Evolutionary conservation across 2,888 invertebrate species (phyloP).

Genomic region (Gymnosoma rotundatum): DNA sequence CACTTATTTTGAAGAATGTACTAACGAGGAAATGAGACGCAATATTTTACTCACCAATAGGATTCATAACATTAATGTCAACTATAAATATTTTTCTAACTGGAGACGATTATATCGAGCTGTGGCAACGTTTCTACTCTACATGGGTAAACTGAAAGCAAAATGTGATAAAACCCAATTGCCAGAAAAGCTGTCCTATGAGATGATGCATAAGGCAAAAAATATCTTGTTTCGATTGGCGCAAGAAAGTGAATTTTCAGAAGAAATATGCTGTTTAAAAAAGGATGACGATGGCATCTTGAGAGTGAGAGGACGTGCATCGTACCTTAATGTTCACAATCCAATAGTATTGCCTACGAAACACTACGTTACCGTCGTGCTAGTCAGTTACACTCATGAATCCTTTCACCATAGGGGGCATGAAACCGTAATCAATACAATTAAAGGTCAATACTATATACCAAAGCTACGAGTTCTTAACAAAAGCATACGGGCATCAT

Average conservation of each 20-base stretch:
- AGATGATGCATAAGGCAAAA: too few relatives aligned
- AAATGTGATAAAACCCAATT: too few relatives aligned
- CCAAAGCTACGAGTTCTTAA: neutral
- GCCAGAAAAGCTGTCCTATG: too few relatives aligned
- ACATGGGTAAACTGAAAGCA: too few relatives aligned
- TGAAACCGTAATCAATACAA: neutral
- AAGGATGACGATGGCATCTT: neutral
- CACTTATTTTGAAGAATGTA: too few relatives aligned
- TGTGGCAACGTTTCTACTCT: too few relatives aligned
- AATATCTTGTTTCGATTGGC: neutral
- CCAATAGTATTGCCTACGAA: neutral
- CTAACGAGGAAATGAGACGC: too few relatives aligned
- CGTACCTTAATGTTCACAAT: neutral
- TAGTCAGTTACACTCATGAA: neutral
- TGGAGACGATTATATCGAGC: too few relatives aligned
- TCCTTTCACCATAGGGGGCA: neutral
- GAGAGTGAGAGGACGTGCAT: neutral
- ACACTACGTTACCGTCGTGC: neutral
- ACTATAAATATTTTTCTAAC: too few relatives aligned
- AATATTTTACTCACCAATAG: too few relatives aligned
- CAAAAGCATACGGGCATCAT: neutral
- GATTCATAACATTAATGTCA: too few relatives aligned
- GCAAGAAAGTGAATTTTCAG: neutral
- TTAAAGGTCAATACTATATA: neutral
- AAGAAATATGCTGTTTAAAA: neutral